Conservation (phyloP, 2,797 vertebrate species). For the Pagetopsis macropterus region DNA sequence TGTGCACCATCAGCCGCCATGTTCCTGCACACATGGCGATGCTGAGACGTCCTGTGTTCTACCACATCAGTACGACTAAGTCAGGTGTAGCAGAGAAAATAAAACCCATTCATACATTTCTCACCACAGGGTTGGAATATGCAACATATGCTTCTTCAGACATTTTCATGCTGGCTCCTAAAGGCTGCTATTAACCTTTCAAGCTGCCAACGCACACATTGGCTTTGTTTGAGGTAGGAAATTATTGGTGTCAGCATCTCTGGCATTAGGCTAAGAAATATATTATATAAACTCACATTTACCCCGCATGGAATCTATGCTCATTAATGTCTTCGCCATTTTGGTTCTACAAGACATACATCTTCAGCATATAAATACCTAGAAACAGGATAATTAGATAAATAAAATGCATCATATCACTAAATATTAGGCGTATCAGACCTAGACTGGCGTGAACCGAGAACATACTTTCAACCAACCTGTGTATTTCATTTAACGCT, state of each 20-base stretch:
- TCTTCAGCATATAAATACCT: slow-evolving; percentile 6
- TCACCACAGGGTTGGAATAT: slow-evolving; percentile 7
- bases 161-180: slow-evolving; percentile 38
- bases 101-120: slow-evolving; percentile 36
- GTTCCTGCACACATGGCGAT: slow-evolving; percentile 20
- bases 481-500: slow-evolving; percentile 22
- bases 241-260: slow-evolving; percentile 62
- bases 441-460: slow-evolving; percentile 6
- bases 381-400: slow-evolving; percentile 20
- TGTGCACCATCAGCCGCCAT: slow-evolving; percentile 54
- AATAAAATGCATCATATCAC: slow-evolving; percentile 15
- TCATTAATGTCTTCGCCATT: neutral
- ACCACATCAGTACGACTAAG: slow-evolving; percentile 18
- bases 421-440: neutral
- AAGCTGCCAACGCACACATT: slow-evolving; percentile 54
- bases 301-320: slow-evolving; percentile 13
- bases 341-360: neutral
- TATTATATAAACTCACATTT: slow-evolving; percentile 43
- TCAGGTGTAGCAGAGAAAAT: slow-evolving; percentile 36
- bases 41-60: slow-evolving; percentile 15
- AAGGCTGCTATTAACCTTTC: slow-evolving; percentile 50
- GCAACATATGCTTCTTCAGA: slow-evolving; percentile 35
- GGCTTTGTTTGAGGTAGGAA: slow-evolving; percentile 50
- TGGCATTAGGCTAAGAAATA: slow-evolving; percentile 47
- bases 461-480: slow-evolving; percentile 16